A percentile compares a stretch with the other conserved stretches of the same genome.
These are phyloP conservation scores for Isoperla grammatica DNA, from an alignment of 2,888 invertebrate species.

Conservation along the genomic window DNA sequence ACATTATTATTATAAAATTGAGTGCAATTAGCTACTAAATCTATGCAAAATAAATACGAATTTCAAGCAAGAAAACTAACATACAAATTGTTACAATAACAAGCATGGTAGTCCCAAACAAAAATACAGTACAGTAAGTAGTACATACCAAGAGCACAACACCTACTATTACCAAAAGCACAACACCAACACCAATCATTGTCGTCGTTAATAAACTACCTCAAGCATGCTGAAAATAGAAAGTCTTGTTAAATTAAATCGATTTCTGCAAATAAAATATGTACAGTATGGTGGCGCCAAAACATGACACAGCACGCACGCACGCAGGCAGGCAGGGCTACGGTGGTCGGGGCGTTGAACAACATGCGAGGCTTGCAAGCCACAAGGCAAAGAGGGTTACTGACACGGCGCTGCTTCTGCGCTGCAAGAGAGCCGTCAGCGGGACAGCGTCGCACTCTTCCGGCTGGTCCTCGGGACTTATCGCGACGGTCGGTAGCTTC, in stretches of 20 bases:
- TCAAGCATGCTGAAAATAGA: not conserved
- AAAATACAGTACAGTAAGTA: no score
- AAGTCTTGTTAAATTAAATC: not conserved
- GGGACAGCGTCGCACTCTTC: conserved; percentile 25
- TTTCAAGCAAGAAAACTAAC: no score
- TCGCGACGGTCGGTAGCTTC: conserved; percentile 51
- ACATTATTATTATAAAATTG: no score
- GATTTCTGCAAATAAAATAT: not conserved
- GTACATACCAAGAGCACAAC: no score
- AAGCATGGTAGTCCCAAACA: no score
- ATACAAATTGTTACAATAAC: no score
- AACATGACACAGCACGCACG: not conserved
- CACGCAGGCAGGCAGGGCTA: not conserved
- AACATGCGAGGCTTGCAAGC: not conserved
- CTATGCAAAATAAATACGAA: no score
- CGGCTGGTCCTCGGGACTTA: conserved; percentile 47
- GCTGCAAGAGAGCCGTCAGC: conserved; percentile 36
- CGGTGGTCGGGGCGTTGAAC: no score
- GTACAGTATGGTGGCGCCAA: not conserved
- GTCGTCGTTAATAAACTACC: not conserved
- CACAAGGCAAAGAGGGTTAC: conserved; percentile 20
- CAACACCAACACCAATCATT: not conserved
- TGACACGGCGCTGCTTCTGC: conserved; percentile 31
- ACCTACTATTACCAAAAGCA: no score
- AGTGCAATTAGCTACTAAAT: conserved; percentile 20